Percentiles rank a stretch among this genome's conserved stretches.
These are phyloP conservation scores for Synanthedon formicaeformis DNA, from an alignment of 2,888 invertebrate genomes.

Conservation along the genomic window DNA sequence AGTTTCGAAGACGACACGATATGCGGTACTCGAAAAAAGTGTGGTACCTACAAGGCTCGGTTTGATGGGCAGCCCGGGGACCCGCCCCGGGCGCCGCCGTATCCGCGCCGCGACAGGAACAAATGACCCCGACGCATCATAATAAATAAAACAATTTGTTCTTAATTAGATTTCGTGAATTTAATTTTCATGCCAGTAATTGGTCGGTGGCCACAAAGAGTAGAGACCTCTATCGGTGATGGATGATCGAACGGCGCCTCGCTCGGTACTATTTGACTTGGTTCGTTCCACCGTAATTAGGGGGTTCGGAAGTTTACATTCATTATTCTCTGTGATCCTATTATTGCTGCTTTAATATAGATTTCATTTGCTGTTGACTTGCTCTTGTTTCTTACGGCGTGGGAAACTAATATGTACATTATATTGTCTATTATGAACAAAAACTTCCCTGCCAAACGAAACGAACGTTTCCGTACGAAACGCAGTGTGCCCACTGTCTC, in stretches of 20 bases:
- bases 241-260: slow-evolving; percentile 65
- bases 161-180: slow-evolving; percentile 72
- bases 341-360: slow-evolving; percentile 56
- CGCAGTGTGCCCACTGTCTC: neutral
- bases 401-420: slow-evolving; percentile 1
- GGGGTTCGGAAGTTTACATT: slow-evolving; percentile 64
- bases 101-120: slow-evolving; percentile 52
- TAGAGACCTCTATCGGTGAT: slow-evolving; percentile 59
- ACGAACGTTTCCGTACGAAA: no score
- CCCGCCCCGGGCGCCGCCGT: slow-evolving; percentile 60
- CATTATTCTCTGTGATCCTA: slow-evolving; percentile 58
- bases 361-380: slow-evolving; percentile 43
- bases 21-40: slow-evolving; percentile 26
- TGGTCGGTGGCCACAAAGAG: slow-evolving; percentile 69
- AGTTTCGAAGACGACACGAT: neutral
- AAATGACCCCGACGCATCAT: slow-evolving; percentile 69
- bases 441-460: no score
- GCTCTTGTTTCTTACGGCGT: slow-evolving; percentile 24
- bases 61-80: slow-evolving; percentile 26
- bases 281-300: slow-evolving; percentile 53
- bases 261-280: slow-evolving; percentile 62
- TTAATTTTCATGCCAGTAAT: slow-evolving; percentile 71
- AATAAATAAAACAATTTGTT: slow-evolving; percentile 72
- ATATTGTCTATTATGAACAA: neutral
- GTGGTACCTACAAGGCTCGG: slow-evolving; percentile 13